These are phyloP conservation scores for Aulostomus chinensis DNA, from an alignment of 2,797 vertebrate species.

Conservation along the genomic window DNA sequence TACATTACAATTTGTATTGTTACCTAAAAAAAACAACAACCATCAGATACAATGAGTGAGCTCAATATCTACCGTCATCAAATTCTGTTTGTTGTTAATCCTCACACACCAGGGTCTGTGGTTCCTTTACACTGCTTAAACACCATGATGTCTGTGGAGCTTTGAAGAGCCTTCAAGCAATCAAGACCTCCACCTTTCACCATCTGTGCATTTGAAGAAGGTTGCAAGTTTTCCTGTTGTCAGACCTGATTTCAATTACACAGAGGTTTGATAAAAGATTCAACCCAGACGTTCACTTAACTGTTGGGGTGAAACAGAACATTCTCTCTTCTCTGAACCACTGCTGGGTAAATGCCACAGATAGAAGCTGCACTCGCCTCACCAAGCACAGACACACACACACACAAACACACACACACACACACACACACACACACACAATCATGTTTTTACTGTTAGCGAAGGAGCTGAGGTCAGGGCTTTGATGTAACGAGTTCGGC, in stretches of 20 bases:
- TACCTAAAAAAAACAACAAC: too few relatives aligned
- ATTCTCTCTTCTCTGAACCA: constrained; percentile 3
- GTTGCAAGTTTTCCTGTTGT: constrained; percentile 25
- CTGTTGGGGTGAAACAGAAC: constrained; percentile 30
- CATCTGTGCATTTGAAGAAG: neutral
- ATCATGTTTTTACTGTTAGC: constrained; percentile 16
- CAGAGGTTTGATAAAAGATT: constrained; percentile 21
- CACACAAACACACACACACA: neutral
- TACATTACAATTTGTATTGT: too few relatives aligned
- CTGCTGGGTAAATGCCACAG: constrained; percentile 19
- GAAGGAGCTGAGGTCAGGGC: constrained; percentile 36
- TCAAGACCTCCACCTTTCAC: neutral
- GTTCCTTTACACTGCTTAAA: too few relatives aligned
- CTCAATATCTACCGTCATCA: too few relatives aligned
- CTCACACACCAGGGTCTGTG: too few relatives aligned
- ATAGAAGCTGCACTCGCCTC: neutral
- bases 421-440: neutral
- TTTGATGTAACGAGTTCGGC: constrained; percentile 39
- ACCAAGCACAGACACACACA: neutral
- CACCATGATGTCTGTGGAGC: too few relatives aligned
- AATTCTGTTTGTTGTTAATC: too few relatives aligned
- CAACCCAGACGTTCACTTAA: constrained; percentile 23
- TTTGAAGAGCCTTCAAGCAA: too few relatives aligned
- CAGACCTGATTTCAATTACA: constrained; percentile 35
- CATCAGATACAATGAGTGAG: too few relatives aligned